A percentile compares a stretch with the other conserved stretches of the same genome.
Conservation (phyloP, 2,797 vertebrate species). For the Miichthys miiuy region DNA sequence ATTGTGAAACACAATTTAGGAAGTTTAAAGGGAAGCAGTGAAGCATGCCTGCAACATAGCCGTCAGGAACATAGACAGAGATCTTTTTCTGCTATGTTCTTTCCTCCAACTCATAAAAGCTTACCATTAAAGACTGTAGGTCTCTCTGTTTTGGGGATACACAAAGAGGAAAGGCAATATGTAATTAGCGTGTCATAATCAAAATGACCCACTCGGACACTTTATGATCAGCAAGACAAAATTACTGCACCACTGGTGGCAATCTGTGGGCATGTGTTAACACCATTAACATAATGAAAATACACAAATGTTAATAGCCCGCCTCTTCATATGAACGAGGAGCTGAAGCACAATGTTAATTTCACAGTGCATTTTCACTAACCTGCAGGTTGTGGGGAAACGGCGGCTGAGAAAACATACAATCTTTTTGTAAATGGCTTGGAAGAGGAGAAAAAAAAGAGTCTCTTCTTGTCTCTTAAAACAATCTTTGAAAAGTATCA, state of each 20-base stretch:
- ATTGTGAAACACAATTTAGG: constrained; percentile 99
- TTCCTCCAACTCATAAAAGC: constrained; percentile 93
- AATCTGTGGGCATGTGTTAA: constrained; percentile 99
- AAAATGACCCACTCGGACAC: constrained; percentile 99
- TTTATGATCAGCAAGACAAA: constrained; percentile 99
- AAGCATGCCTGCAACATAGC: constrained; percentile 95
- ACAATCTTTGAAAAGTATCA: constrained; percentile 84
- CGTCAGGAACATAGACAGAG: constrained; percentile 96
- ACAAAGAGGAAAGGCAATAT: constrained; percentile 89
- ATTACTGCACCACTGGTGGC: constrained; percentile 98
- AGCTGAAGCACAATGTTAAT: constrained; percentile 96
- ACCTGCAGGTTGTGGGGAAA: constrained; percentile 94
- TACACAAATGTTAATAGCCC: constrained; percentile 99
- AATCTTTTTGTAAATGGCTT: constrained; percentile 93
- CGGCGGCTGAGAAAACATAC: constrained; percentile 83
- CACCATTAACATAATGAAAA: constrained; percentile 99
- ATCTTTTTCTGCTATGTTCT: constrained; percentile 86
- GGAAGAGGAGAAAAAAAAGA: constrained; percentile 46
- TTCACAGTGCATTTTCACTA: constrained; percentile 94
- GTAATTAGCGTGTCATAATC: constrained; percentile 99
- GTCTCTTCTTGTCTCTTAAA: constrained; percentile 82
- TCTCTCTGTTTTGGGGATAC: constrained; percentile 90
- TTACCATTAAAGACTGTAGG: constrained; percentile 98
- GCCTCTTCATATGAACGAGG: constrained; percentile 91
- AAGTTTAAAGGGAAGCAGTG: constrained; percentile 99